Conservation (phyloP, 2,113 vertebrate species). For the Falcunculus frontatus region DNA sequence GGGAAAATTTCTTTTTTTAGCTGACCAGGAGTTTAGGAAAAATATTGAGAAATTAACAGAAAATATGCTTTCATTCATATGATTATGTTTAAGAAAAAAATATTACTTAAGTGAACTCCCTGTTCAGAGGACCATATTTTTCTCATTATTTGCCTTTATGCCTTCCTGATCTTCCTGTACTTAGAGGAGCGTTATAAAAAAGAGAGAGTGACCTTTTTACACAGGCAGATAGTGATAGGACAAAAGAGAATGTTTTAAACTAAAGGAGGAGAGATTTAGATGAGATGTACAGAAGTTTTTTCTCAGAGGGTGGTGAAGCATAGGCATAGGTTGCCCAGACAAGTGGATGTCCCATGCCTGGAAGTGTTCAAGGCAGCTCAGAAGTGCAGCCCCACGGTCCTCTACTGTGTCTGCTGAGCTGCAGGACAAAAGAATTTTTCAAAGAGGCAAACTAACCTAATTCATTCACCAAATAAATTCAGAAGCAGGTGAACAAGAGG, state of each 20-base stretch:
- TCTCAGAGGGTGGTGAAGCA: no score
- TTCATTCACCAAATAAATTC: neutral
- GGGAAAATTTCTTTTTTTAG: neutral
- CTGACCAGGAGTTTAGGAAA: neutral
- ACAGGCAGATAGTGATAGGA: neutral
- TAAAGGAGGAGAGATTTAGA: neutral
- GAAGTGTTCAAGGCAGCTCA: neutral
- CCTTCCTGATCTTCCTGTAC: neutral
- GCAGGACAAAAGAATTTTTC: neutral
- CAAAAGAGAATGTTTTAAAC: neutral
- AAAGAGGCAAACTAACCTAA: neutral
- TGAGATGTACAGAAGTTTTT: neutral
- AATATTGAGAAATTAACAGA: neutral
- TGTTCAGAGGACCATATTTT: neutral
- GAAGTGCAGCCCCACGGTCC: fast-evolving
- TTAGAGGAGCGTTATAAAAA: neutral
- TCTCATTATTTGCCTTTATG: neutral
- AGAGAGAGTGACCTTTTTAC: neutral
- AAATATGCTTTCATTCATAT: neutral
- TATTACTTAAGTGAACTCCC: neutral
- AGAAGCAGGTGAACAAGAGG: neutral
- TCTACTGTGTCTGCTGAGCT: neutral
- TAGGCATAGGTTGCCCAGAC: neutral
- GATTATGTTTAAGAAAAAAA: neutral
- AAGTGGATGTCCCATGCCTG: neutral